These are phyloP conservation scores for Tipula unca DNA, from an alignment of 2,888 invertebrate genomes.

Conservation along the genomic window DNA sequence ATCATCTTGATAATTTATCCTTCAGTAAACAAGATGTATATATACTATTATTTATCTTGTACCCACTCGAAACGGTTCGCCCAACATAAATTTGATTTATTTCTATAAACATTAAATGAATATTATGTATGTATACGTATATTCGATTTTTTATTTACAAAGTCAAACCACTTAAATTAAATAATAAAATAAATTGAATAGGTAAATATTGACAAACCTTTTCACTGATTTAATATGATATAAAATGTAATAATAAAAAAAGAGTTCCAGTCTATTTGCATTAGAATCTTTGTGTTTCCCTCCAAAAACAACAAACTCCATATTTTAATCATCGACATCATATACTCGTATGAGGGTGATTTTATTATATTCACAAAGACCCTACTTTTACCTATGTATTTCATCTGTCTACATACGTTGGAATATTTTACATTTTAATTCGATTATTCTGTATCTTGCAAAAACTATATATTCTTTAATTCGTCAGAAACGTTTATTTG, in stretches of 20 bases:
- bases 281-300: not conserved
- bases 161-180: constrained; percentile 24
- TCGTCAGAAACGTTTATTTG: not conserved
- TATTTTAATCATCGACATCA: not conserved
- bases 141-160: constrained; percentile 17
- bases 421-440: not conserved
- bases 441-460: not conserved
- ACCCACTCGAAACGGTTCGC: not conserved
- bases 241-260: not conserved
- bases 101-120: not conserved
- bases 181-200: constrained; percentile 22
- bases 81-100: not conserved
- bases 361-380: not conserved
- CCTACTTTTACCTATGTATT: not conserved
- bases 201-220: constrained; percentile 23
- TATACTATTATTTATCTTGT: not conserved
- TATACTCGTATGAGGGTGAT: not conserved
- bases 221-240: constrained; percentile 16
- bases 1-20: not conserved
- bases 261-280: not conserved
- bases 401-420: too few relatives aligned
- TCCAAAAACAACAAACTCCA: not conserved
- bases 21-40: not conserved
- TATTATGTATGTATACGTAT: not conserved
- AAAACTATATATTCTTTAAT: not conserved